A percentile compares a stretch with the other conserved stretches of the same genome.
Evolutionary conservation across 2,797 vertebrate species (phyloP).

Genomic region (Adelosebastes latens): DNA sequence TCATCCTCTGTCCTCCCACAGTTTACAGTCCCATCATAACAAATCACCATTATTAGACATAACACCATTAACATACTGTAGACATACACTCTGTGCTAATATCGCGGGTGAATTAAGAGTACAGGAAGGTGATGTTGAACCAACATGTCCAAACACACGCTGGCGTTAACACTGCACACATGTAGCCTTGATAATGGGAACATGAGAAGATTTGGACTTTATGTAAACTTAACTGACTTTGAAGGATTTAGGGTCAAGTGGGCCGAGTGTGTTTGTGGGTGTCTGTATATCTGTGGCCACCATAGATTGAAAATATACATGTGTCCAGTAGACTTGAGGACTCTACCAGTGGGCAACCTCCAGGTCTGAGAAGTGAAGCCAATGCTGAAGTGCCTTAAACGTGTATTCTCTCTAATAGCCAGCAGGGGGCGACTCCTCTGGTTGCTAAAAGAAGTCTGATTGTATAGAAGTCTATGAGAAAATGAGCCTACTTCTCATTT

Average conservation of each 20-base stretch:
- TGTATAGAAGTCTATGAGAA: no score
- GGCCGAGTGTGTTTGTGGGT: background rate
- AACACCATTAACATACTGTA: constrained; percentile 52
- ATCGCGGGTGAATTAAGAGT: constrained; percentile 32
- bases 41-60: constrained; percentile 59
- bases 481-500: no score
- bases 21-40: constrained; percentile 68
- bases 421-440: no score
- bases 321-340: background rate
- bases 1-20: constrained; percentile 19
- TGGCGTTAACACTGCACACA: constrained; percentile 38
- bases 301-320: background rate
- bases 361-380: no score
- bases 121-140: constrained; percentile 58
- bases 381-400: no score
- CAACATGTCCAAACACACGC: constrained; percentile 56
- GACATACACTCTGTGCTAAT: constrained; percentile 20
- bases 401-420: no score
- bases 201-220: constrained; percentile 13
- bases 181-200: constrained; percentile 13
- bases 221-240: constrained; percentile 24
- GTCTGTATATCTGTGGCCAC: background rate
- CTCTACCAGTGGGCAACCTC: no score
- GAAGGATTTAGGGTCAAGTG: constrained; percentile 5
- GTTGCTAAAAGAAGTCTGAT: no score